Base-by-base conservation (phyloP, 2,888 invertebrate genomes). In the Lasiommata megera region DNA sequence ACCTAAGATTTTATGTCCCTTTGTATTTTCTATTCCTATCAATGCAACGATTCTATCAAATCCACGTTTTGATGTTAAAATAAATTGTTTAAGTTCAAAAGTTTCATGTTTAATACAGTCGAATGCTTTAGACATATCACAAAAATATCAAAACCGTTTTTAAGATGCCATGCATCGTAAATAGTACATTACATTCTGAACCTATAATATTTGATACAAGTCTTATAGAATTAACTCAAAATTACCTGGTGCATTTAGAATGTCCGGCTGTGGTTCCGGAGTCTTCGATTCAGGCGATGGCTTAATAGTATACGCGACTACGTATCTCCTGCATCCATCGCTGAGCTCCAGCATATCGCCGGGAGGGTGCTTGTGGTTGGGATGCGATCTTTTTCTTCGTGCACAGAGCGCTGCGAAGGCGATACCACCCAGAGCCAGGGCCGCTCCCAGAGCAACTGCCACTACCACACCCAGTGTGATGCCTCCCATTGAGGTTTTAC, bases 301-400 rank as follows among this genome's bases (percentile, higher is more conserved):
- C 77, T 96, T 96, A 64, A 96, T 92, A 9, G 96, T 96, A 70
- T 96, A 96, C 9, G 96, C 96, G 16, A 96, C 96, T 38, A 96
- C 96, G 74, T 96, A 96, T 66, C 96, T 92, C 69, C 96, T 93
- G 68, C 96, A 96, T 0, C 95, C 96, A 31, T 96, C 95, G 65
- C 96, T 96, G 38, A 69, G 93, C 91, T 73, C 96, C 93, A 72
- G 93, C 87, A 89, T 88, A 53, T 90, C 89, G 9, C 90, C 82
- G 17, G 88, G 85, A 1, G 90, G 88, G 61, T 89, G 85, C 57
- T 89, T 88, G 69, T 88, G 80, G 0, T 83, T 83, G 0, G 83
- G 81, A n/a, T 78, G 75, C 1, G 82, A 74, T 6, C 86, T 77
- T n/a, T 80, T 75, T 41, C 81, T 68, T 1, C 83, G 72, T 0